Percentiles rank a stretch among this genome's conserved stretches.
Evolutionary conservation across 2,797 vertebrate genomes (phyloP).

Genomic region (Gymnoscopelus microlampas): DNA sequence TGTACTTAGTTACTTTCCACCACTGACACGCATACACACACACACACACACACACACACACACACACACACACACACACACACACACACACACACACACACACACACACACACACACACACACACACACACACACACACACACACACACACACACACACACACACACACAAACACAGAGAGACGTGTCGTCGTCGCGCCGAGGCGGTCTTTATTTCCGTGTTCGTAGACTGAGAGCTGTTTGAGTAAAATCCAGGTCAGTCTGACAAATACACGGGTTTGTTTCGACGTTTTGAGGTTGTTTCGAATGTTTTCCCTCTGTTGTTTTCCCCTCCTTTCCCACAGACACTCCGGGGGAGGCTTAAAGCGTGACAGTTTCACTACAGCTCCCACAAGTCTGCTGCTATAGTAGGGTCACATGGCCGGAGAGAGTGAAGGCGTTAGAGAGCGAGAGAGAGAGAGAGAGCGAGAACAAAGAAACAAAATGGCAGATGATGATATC

Average conservation of each 20-base stretch:
- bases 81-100: too few relatives aligned
- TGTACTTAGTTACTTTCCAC: too few relatives aligned
- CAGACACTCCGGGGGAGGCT: constrained; percentile 65
- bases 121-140: too few relatives aligned
- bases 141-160: too few relatives aligned
- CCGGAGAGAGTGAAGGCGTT: constrained; percentile 42
- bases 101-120: too few relatives aligned
- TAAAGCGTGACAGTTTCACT: constrained; percentile 75
- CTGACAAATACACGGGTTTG: constrained; percentile 77
- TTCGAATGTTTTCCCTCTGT: constrained; percentile 71
- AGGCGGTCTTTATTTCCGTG: constrained; percentile 58
- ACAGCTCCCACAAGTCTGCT: constrained; percentile 75
- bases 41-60: too few relatives aligned
- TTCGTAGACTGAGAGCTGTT: constrained; percentile 62
- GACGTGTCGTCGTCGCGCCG: constrained; percentile 40
- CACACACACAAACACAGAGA: constrained; percentile 23
- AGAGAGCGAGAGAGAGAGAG: constrained; percentile 7
- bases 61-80: too few relatives aligned
- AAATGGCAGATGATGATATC: constrained; percentile 42
- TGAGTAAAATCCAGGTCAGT: constrained; percentile 75
- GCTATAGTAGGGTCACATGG: constrained; percentile 68
- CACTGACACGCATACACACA: too few relatives aligned
- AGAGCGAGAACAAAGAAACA: constrained; percentile 23
- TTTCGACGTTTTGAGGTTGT: constrained; percentile 75
- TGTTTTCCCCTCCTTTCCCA: constrained; percentile 56